A percentile compares a stretch with the other conserved stretches of the same genome.
Evolutionary conservation across 2,888 invertebrate genomes (phyloP).

Genomic region (Apodemia mormo): DNA sequence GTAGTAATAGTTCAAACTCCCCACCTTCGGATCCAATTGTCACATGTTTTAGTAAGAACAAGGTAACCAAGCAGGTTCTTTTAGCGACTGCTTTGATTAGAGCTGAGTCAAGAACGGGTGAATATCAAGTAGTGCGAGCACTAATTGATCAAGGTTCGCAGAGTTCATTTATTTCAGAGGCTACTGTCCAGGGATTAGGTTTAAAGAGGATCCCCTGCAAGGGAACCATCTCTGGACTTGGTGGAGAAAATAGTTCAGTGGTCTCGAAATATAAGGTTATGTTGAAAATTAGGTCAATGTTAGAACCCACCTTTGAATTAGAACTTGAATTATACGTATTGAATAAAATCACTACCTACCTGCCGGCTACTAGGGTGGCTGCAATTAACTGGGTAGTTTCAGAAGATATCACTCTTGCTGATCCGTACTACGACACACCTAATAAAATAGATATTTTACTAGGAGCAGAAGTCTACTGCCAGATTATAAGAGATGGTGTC

Average conservation of each 20-base stretch:
- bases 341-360: conserved; percentile 23
- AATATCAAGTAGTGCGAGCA: background rate
- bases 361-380: conserved; percentile 20
- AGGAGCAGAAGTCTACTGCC: conserved; percentile 40
- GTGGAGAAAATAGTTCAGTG: background rate
- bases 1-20: background rate
- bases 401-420: conserved; percentile 24
- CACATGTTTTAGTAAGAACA: conserved; percentile 11
- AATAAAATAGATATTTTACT: conserved; percentile 36
- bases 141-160: background rate
- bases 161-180: conserved; percentile 1
- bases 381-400: conserved; percentile 15
- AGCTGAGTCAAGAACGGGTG: background rate
- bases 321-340: conserved; percentile 25
- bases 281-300: conserved; percentile 32
- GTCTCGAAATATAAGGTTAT: conserved; percentile 27
- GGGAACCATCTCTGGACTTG: background rate
- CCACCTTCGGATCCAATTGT: background rate
- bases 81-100: too few relatives aligned
- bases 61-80: background rate
- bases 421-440: conserved; percentile 30
- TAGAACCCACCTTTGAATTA: conserved; percentile 23
- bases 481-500: conserved; percentile 35
- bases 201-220: background rate
- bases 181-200: background rate